Conservation (phyloP, 2,888 invertebrate species). For the Argyresthia albistria region DNA sequence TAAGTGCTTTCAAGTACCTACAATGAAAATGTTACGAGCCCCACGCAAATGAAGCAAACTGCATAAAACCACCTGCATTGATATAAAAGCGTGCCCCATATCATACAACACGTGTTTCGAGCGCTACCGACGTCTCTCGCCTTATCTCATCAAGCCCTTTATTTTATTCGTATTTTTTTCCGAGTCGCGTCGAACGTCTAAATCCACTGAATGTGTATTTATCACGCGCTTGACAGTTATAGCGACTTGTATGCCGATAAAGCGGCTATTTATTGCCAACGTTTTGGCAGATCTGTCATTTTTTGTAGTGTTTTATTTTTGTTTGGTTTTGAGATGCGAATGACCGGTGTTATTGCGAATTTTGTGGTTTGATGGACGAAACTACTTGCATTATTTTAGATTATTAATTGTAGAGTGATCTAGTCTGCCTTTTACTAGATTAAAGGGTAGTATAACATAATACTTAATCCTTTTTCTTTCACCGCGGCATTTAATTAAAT, state of each 20-base stretch:
- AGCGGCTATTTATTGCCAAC: not conserved
- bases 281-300: conserved; percentile 4
- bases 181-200: conserved; percentile 32
- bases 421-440: not conserved
- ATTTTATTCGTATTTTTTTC: conserved; percentile 23
- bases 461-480: not conserved
- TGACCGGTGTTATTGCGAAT: not conserved
- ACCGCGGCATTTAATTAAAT: not conserved
- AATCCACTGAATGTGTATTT: conserved; percentile 34
- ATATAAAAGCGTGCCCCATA: conserved; percentile 22
- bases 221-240: conserved; percentile 27
- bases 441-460: not conserved
- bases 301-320: not conserved
- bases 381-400: not conserved
- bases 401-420: not conserved
- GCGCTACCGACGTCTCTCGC: conserved; percentile 24
- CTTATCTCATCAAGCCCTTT: conserved; percentile 6
- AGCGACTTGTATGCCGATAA: conserved; percentile 20
- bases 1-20: too few species aligned
- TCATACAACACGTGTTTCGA: conserved; percentile 24
- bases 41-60: not conserved
- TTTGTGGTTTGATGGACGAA: not conserved
- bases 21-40: too few species aligned
- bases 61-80: not conserved
- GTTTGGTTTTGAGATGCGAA: not conserved